Conservation (phyloP, 2,113 vertebrate species). For the Galeopterus variegatus region DNA sequence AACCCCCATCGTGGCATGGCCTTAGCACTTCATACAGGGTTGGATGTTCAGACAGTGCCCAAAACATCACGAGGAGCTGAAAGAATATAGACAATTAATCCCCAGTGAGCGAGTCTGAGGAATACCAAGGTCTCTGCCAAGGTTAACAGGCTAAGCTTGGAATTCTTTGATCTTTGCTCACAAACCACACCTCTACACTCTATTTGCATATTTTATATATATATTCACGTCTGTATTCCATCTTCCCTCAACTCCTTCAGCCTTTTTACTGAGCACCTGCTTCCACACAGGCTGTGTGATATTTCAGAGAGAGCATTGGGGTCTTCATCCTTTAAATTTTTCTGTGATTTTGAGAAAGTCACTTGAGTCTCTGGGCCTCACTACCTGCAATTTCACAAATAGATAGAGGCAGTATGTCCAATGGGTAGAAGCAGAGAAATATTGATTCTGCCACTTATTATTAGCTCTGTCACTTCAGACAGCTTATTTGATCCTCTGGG, state of each 20-base stretch:
- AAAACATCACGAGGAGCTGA: neutral
- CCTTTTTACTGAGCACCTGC: neutral
- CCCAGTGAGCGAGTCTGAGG: neutral
- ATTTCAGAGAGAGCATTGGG: neutral
- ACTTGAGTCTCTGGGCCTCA: neutral
- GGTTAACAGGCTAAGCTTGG: neutral
- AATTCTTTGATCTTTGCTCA: neutral
- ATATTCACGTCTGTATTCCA: rapidly evolving
- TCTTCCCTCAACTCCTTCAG: neutral
- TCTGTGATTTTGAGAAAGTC: neutral
- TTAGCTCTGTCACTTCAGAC: neutral
- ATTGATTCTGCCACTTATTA: neutral
- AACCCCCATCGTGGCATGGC: neutral
- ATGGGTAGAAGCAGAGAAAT: neutral
- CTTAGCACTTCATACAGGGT: neutral
- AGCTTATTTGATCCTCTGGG: neutral
- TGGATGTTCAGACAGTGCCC: neutral
- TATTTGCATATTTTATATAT: neutral
- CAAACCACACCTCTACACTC: neutral
- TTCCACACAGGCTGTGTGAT: neutral
- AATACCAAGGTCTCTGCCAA: neutral
- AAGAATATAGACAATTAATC: neutral
- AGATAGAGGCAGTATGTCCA: neutral
- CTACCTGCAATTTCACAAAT: neutral
- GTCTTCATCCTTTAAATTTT: neutral